Evolutionary conservation across 1,140 invertebrate genomes (phyloP).

Genomic region (Calliphora vicina): DNA sequence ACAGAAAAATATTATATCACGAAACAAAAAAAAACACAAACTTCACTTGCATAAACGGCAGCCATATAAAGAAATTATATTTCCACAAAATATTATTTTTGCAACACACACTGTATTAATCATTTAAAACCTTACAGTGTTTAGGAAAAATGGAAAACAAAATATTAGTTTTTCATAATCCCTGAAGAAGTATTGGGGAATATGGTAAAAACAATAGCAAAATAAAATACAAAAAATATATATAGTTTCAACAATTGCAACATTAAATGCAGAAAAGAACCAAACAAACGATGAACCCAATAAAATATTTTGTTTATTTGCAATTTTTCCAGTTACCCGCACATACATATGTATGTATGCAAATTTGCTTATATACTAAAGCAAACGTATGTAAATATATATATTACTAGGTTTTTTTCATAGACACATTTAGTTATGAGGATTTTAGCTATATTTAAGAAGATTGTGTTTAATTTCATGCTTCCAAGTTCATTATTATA

Average conservation of each 20-base stretch:
- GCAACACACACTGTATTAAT: not conserved
- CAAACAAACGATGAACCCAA: not conserved
- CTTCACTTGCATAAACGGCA: no score
- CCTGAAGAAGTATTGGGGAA: not conserved
- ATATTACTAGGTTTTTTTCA: no score
- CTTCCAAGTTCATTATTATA: no score
- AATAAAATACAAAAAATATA: not conserved
- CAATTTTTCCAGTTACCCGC: not conserved
- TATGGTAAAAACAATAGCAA: not conserved
- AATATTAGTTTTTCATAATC: not conserved
- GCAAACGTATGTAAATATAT: not conserved
- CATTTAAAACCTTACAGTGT: not conserved
- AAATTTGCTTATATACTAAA: not conserved
- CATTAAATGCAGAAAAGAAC: no score
- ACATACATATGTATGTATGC: not conserved
- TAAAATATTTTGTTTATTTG: slow-evolving; percentile 4
- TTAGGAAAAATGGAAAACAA: not conserved
- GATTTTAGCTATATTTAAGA: no score
- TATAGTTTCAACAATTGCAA: not conserved
- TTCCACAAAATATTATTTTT: not conserved
- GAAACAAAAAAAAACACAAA: no score
- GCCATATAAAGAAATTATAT: no score
- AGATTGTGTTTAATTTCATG: no score
- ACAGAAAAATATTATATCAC: no score
- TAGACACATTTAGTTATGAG: no score